phyloP scores from a whole-genome alignment of 2,113 vertebrate species.

The Microtus montanus region DNA sequence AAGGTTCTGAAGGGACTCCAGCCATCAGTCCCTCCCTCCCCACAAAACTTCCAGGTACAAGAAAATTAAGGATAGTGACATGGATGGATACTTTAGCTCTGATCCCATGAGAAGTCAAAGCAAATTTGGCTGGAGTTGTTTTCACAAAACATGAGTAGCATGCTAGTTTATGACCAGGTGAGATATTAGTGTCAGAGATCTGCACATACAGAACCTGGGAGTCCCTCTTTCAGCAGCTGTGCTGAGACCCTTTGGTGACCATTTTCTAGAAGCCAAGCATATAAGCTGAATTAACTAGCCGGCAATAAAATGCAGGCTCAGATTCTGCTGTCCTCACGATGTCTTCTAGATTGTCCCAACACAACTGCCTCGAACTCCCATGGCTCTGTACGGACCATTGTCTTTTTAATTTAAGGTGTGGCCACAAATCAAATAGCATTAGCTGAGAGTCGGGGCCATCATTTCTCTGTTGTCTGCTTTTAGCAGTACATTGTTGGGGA shows the following conservation, averaged over 20 bases:
- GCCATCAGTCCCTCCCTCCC: neutral
- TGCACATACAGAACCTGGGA: too few species aligned
- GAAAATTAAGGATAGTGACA: neutral
- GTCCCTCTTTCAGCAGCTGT: neutral
- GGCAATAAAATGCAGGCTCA: neutral
- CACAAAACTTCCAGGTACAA: neutral
- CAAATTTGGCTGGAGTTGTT: constrained; percentile 38
- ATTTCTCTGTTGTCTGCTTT: neutral
- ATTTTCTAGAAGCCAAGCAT: neutral
- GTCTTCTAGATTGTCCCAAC: neutral
- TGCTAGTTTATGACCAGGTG: neutral
- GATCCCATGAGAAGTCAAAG: neutral
- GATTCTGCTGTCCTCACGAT: neutral
- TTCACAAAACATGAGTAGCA: neutral
- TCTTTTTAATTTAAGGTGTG: neutral
- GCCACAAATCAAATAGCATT: neutral
- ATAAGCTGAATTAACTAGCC: neutral
- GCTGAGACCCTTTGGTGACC: neutral
- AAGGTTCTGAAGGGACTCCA: neutral
- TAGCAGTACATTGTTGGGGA: neutral
- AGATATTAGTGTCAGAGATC: neutral
- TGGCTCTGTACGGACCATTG: neutral
- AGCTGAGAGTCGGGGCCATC: neutral
- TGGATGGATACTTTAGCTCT: neutral
- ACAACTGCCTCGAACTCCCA: neutral